phyloP scores from a whole-genome alignment of 2,113 vertebrate genomes.

The Haemorhous mexicanus region DNA sequence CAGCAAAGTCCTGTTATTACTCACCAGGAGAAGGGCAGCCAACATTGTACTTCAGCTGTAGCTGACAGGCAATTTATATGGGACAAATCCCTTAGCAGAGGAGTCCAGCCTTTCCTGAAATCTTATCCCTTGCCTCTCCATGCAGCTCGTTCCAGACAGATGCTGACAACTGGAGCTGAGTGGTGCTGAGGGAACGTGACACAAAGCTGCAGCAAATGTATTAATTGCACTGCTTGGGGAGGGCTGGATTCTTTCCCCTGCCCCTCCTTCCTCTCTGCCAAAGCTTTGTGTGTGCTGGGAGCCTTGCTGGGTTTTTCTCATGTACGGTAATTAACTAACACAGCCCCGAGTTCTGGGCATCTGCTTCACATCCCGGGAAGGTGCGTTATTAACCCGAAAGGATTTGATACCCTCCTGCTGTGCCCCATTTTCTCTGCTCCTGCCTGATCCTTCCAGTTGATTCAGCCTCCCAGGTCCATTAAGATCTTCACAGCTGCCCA shows the following conservation, averaged over 20 bases:
- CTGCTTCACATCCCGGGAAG: not conserved
- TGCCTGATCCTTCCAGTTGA: not conserved
- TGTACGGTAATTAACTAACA: not conserved
- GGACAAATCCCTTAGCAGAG: not conserved
- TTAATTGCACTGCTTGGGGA: not conserved
- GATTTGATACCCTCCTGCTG: not conserved
- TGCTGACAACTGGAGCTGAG: conserved; percentile 48
- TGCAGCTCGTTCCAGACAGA: conserved; percentile 19
- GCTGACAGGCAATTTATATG: conserved; percentile 17
- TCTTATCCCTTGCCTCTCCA: not conserved
- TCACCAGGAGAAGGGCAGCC: not conserved
- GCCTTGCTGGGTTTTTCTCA: conserved; percentile 9
- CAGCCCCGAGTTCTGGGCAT: not conserved
- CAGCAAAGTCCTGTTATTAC: not conserved
- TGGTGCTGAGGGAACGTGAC: not conserved
- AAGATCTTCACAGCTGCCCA: conserved; percentile 14
- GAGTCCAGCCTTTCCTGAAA: conserved; percentile 27
- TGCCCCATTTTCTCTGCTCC: not conserved
- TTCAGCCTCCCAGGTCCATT: conserved; percentile 10
- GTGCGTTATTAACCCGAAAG: conserved; percentile 13
- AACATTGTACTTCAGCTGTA: not conserved
- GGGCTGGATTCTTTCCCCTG: not conserved
- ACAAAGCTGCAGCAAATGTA: not conserved
- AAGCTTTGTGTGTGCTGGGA: not conserved
- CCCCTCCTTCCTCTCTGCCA: not conserved